These are phyloP conservation scores for Drosophila jambulina DNA, from an alignment of 1,140 invertebrate species.

Conservation along the genomic window DNA sequence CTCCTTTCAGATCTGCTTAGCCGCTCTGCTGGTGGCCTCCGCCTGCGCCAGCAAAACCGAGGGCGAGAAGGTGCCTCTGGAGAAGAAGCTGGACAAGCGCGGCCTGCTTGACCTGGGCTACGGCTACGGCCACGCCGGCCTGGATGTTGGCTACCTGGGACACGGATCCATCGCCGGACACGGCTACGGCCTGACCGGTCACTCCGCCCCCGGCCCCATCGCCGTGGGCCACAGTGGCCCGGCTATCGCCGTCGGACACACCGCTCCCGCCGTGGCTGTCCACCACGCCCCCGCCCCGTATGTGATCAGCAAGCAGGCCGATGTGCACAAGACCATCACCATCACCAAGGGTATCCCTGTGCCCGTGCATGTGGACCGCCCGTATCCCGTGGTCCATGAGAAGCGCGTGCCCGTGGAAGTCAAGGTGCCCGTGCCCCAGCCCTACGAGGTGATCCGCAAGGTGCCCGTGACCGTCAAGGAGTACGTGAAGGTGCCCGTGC, in stretches of 20 bases:
- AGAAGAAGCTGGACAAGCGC: constrained; percentile 87
- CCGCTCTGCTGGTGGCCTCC: constrained; percentile 90
- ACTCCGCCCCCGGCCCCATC: constrained; percentile 64
- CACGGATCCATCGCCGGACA: constrained; percentile 87
- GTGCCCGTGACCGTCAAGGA: constrained; percentile 89
- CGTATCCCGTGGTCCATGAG: constrained; percentile 88
- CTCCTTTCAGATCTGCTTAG: constrained; percentile 88
- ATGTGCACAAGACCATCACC: constrained; percentile 90
- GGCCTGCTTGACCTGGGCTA: constrained; percentile 87
- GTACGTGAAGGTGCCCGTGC: constrained; percentile 89
- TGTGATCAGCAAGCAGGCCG: constrained; percentile 86
- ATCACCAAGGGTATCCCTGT: constrained; percentile 89
- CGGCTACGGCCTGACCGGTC: constrained; percentile 66
- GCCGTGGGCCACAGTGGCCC: constrained; percentile 63
- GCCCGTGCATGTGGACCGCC: constrained; percentile 88
- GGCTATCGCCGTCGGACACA: constrained; percentile 42
- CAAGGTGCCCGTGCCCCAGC: constrained; percentile 87
- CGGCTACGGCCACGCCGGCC: constrained; percentile 87
- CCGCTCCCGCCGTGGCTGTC: constrained; percentile 60
- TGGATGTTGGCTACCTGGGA: constrained; percentile 89
- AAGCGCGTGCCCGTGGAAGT: constrained; percentile 89
- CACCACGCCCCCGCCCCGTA: constrained; percentile 71
- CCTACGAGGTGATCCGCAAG: constrained; percentile 89
- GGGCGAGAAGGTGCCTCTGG: constrained; percentile 87
- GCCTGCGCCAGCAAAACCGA: constrained; percentile 85